A percentile compares a stretch with the other conserved stretches of the same genome.
phyloP scores from a whole-genome alignment of 1,140 invertebrate species.

The Mercenaria mercenaria region DNA sequence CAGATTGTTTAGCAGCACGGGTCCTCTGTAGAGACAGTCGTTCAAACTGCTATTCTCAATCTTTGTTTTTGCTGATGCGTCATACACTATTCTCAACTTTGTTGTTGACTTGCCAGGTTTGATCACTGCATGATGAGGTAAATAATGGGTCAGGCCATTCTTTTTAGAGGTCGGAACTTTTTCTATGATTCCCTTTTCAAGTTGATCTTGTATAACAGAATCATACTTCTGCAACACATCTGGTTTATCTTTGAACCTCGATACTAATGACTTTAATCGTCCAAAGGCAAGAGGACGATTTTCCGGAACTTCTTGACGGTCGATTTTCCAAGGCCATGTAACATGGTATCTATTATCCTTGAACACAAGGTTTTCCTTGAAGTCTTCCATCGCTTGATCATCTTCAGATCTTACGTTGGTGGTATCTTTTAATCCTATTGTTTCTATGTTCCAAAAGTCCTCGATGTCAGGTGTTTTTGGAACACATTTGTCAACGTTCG shows the following conservation, averaged over 20 bases:
- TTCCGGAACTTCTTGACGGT: not conserved
- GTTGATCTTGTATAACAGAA: slow-evolving; percentile 23
- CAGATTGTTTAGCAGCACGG: too few relatives aligned
- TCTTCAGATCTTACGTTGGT: not conserved
- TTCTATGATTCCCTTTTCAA: not conserved
- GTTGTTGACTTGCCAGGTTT: too few relatives aligned
- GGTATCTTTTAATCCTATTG: slow-evolving; percentile 4
- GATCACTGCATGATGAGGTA: too few relatives aligned
- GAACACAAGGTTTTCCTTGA: slow-evolving; percentile 13
- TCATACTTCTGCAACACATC: slow-evolving; percentile 3
- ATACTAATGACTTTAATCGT: slow-evolving; percentile 8
- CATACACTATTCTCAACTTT: too few relatives aligned
- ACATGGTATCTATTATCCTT: slow-evolving; percentile 10
- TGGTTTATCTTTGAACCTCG: slow-evolving; percentile 15
- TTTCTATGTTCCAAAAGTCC: slow-evolving; percentile 33
- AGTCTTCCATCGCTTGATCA: not conserved
- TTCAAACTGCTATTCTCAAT: too few relatives aligned
- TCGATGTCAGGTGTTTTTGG: not conserved
- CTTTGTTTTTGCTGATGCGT: too few relatives aligned
- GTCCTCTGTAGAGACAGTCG: too few relatives aligned
- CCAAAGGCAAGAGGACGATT: not conserved
- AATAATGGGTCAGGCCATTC: too few relatives aligned
- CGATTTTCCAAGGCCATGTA: slow-evolving; percentile 10
- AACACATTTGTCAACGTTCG: slow-evolving; percentile 23
- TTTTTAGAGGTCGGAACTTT: not conserved